Evolutionary conservation across 2,888 invertebrate species (phyloP), one percentile per base, ranked within the genome.

Genomic region (Blera fallax): DNA sequence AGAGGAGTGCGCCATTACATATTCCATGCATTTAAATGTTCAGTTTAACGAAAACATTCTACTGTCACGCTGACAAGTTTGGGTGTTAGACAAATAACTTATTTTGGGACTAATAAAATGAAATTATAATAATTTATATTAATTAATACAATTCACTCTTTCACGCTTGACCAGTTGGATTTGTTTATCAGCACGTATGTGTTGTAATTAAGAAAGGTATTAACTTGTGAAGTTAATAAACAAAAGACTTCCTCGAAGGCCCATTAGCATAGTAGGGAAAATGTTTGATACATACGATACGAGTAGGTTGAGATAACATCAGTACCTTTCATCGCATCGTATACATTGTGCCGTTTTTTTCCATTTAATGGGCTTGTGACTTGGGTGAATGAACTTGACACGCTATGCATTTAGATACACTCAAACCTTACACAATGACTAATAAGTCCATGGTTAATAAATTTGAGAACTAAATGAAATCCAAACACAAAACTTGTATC

Each of bases 1-100:
- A 27, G 16, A 8, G 62, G 45, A 48, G 34, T 65, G 65, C 21
- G 37, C 3, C 8, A 50, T 62, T 40, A 40, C 40, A 40, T 65
- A 65, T 65, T 65, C 50, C 34, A 65, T 65, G 50, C 48, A 65
- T 65, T 65, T 65, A 34, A 65, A 65, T 50, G 34, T 14, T 4
- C 27, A 37, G 40, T 14, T 40, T 21, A 48, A 48, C 2, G 48
- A 48, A 21, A 48, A 48, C 48, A 48, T 48, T 48, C 48, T 48
- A 21, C 21, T 48, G 48, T 48, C 21, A 21, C 48, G 11, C 18
- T 48, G 48, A 48, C 48, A 21, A 4, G 18, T 48, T 11, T 48
- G 21, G 48, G 18, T 5, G 18, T 45, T 3, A 21, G 10, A 5
- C 18, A 48, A 48, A 48, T 48, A 48, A 48, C 21, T 21, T 14